Conservation (phyloP, 2,113 vertebrate species). For the Sinocyclocheilus rhinocerous region DNA sequence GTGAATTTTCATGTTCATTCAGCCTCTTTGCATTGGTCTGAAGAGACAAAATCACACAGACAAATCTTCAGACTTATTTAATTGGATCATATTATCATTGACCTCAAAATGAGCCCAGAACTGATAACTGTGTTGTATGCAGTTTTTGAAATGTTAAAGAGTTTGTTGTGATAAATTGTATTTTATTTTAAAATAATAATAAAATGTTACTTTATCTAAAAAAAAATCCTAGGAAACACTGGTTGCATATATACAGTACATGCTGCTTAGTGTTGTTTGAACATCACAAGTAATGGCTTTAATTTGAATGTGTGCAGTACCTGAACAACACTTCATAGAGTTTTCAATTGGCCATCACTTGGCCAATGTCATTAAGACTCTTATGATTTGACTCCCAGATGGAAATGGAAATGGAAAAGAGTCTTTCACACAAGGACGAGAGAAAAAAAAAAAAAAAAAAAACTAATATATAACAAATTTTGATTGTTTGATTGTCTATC, state of each 20-base stretch:
- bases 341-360: slow-evolving; percentile 17
- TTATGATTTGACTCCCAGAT: background rate
- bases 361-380: background rate
- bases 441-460: background rate
- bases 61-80: background rate
- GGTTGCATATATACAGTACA: background rate
- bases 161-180: background rate
- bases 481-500: background rate
- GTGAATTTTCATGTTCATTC: background rate
- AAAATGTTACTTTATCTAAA: background rate
- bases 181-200: background rate
- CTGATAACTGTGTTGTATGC: background rate
- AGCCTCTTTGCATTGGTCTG: background rate
- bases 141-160: background rate
- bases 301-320: background rate
- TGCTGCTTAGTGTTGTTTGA: background rate
- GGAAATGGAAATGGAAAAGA: background rate
- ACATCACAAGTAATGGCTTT: background rate
- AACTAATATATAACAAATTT: background rate
- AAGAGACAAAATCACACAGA: background rate
- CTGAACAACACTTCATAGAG: background rate
- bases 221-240: background rate
- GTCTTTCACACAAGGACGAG: background rate
- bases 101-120: background rate
- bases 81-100: background rate